Evolutionary conservation across 2,888 invertebrate species (phyloP).

Genomic region (Pantelozetes paolii): DNA sequence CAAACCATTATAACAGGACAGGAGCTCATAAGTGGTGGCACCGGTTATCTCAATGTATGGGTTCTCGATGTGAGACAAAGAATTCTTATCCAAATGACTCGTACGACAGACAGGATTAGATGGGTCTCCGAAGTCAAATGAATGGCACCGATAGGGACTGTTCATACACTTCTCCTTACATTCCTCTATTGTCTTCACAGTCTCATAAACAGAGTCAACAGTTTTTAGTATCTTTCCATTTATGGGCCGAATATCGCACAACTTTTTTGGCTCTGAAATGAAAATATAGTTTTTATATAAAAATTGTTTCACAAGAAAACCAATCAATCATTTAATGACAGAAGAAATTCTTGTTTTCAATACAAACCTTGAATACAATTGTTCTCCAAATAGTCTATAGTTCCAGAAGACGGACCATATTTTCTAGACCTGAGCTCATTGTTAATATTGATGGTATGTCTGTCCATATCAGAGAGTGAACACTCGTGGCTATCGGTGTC

Average conservation of each 20-base stretch:
- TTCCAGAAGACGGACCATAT: conserved; percentile 30
- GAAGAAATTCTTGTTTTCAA: neutral
- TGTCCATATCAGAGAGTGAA: conserved; percentile 84
- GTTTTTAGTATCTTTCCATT: conserved; percentile 81
- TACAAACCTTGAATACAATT: conserved; percentile 56
- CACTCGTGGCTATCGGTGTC: conserved; percentile 78
- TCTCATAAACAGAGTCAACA: conserved; percentile 81
- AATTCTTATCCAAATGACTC: conserved; percentile 83
- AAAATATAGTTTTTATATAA: no score
- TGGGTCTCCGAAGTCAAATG: conserved; percentile 63
- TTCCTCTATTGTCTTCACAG: conserved; percentile 78
- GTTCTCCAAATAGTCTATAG: conserved; percentile 58
- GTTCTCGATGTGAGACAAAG: conserved; percentile 63
- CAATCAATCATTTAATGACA: neutral
- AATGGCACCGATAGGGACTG: conserved; percentile 69
- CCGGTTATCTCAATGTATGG: conserved; percentile 65
- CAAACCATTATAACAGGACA: conserved; percentile 79
- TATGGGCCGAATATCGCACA: conserved; percentile 80
- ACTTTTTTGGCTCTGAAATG: conserved; percentile 70
- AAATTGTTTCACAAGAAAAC: neutral
- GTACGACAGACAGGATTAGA: conserved; percentile 73
- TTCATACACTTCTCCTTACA: conserved; percentile 82
- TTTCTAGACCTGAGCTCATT: conserved; percentile 34
- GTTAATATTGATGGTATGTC: conserved; percentile 61
- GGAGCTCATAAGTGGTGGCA: conserved; percentile 83